Base-by-base conservation (phyloP, 2,797 vertebrate species). In the Sardinella longiceps region DNA sequence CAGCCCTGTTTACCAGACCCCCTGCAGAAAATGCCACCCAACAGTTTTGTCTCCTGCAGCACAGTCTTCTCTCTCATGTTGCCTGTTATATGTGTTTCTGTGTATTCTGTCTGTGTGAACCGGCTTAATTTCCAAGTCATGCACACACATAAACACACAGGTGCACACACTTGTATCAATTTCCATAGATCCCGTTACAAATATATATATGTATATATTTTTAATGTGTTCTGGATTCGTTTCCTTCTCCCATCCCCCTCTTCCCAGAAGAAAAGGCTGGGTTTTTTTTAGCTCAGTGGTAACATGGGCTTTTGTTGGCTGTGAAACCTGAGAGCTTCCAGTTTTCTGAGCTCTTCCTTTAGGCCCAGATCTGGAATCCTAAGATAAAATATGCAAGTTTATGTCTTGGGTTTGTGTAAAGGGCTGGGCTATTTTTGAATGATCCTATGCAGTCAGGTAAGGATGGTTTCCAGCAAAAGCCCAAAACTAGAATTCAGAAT, bases 1-100 rank as follows among this genome's bases (percentile, higher is more conserved):
- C 97, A 98, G 97, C 96, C 97, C 97, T 97, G 97, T 98, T 96
- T 96, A 97, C 97, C 97, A 98, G 97, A 96, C 97, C 97, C 97
- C 97, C 97, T 97, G 97, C 97, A 97, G 97, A 98, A 97, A 97
- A 98, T 97, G 96, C 97, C 97, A 97, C 96, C 97, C 97, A 97
- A 96, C 97, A 96, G 96, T 98, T 97, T 98, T 94, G 93, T 97
- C 97, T 97, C 96, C 97, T 97, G 96, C 97, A 97, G 97, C 96
- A 96, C 91, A 97, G 96, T 97, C 97, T 96, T 98, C 97, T 97
- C 97, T 97, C 96, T 97, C 97, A 96, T 98, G 96, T 97, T 43
- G 96, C 96, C 96, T 94, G 96, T 97, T 92, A 91, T 97, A 96
- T 94, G 94, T 97, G 95, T 96, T 94, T 95, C 95, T 96, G 91